These are phyloP conservation scores for Tinamus guttatus DNA, from an alignment of 2,113 vertebrate genomes.

Conservation along the genomic window DNA sequence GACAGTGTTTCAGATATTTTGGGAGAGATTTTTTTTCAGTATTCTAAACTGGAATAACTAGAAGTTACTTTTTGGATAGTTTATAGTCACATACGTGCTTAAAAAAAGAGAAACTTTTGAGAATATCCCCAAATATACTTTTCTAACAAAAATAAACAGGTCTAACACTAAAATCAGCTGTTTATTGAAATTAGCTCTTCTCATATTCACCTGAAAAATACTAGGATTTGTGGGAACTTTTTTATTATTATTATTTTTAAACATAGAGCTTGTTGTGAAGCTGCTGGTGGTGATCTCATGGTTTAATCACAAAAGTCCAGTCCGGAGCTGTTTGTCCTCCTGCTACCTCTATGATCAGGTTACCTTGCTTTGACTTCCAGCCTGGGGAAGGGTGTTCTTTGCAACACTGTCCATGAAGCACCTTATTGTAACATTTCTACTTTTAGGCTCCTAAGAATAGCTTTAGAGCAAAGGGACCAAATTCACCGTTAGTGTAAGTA, in stretches of 20 bases:
- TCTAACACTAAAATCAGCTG: background rate
- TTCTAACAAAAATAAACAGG: background rate
- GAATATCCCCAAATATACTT: background rate
- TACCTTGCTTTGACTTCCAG: background rate
- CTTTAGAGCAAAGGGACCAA: slow-evolving; percentile 7
- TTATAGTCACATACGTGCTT: background rate
- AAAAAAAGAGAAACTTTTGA: background rate
- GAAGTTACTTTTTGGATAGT: background rate
- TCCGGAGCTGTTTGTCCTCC: background rate
- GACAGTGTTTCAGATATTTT: slow-evolving; percentile 14
- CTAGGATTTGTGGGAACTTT: background rate
- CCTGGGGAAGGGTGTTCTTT: background rate
- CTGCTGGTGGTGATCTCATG: background rate
- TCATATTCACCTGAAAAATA: background rate
- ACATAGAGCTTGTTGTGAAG: background rate
- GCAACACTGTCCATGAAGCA: background rate
- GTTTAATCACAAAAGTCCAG: background rate
- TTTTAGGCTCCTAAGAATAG: background rate
- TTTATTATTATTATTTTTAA: background rate
- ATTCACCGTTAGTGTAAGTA: background rate
- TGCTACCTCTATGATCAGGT: background rate
- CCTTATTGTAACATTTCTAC: background rate
- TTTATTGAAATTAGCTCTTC: background rate
- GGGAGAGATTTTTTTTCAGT: background rate
- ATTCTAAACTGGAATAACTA: background rate